A percentile compares a stretch with the other conserved stretches of the same genome.
phyloP scores from a whole-genome alignment of 2,113 vertebrate species.

The Cercocebus atys region DNA sequence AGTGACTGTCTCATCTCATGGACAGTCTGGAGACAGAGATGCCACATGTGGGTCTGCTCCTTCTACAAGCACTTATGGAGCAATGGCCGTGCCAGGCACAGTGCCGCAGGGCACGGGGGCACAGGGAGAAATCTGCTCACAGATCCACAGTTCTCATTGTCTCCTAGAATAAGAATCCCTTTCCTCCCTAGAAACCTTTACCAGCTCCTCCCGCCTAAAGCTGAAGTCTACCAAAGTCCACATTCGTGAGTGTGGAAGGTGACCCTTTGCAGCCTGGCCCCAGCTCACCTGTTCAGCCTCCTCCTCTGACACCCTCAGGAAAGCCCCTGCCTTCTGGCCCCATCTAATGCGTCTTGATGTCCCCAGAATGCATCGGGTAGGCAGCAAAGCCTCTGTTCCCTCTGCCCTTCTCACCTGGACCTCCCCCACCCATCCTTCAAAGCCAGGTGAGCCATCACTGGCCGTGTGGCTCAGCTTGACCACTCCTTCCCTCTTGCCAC shows the following conservation, averaged over 20 bases:
- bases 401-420: background rate
- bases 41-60: background rate
- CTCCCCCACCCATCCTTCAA: background rate
- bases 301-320: background rate
- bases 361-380: background rate
- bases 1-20: background rate
- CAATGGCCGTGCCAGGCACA: too few species aligned
- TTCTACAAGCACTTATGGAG: background rate
- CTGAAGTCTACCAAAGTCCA: background rate
- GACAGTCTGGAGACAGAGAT: background rate
- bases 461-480: background rate
- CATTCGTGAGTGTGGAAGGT: fast-evolving
- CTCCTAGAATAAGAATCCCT: background rate
- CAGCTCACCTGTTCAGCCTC: background rate
- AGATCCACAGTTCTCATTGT: fast-evolving
- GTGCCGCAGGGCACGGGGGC: background rate
- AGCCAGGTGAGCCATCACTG: background rate
- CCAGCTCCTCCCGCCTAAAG: background rate
- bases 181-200: background rate
- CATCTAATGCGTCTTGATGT: background rate
- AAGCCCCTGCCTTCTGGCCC: background rate
- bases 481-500: background rate
- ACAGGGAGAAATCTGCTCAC: background rate
- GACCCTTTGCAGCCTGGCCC: background rate
- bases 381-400: too few species aligned